These are phyloP conservation scores for Heliothis peltigera DNA, from an alignment of 2,888 invertebrate species.

Conservation along the genomic window DNA sequence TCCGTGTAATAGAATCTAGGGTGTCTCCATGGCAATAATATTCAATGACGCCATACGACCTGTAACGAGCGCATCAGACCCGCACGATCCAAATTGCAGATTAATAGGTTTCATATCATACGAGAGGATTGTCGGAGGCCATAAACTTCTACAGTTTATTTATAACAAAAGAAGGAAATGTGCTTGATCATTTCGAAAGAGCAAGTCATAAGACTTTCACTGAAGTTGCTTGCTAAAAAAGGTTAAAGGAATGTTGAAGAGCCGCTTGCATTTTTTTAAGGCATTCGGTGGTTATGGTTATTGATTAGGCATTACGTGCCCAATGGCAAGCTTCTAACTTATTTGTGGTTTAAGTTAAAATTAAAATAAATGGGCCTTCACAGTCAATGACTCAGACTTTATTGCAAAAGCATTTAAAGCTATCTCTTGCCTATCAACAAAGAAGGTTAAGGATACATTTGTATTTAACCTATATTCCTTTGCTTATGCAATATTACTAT, in stretches of 20 bases:
- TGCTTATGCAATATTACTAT: slow-evolving; percentile 1
- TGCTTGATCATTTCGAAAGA: no score
- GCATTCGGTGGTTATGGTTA: no score
- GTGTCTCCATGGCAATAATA: not conserved
- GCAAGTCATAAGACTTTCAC: not conserved
- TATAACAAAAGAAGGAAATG: not conserved
- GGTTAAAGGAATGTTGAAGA: not conserved
- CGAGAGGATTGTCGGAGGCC: not conserved
- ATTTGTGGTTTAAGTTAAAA: not conserved
- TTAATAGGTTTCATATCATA: not conserved
- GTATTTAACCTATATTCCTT: slow-evolving; percentile 1
- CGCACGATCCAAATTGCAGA: slow-evolving; percentile 9
- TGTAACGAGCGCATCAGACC: slow-evolving; percentile 20
- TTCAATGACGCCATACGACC: slow-evolving; percentile 12
- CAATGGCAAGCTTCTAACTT: not conserved
- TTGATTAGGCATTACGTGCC: not conserved
- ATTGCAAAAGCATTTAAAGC: not conserved
- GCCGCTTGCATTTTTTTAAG: no score
- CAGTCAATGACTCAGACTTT: not conserved
- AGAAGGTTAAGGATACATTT: slow-evolving; percentile 2
- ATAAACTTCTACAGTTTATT: not conserved
- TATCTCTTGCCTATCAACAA: not conserved
- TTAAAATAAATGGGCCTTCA: not conserved
- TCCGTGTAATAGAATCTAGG: not conserved
- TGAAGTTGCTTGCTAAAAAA: slow-evolving; percentile 1